A percentile compares a stretch with the other conserved stretches of the same genome.
Evolutionary conservation across 1,140 invertebrate species (phyloP).

Genomic region (Helicoverpa armigera): DNA sequence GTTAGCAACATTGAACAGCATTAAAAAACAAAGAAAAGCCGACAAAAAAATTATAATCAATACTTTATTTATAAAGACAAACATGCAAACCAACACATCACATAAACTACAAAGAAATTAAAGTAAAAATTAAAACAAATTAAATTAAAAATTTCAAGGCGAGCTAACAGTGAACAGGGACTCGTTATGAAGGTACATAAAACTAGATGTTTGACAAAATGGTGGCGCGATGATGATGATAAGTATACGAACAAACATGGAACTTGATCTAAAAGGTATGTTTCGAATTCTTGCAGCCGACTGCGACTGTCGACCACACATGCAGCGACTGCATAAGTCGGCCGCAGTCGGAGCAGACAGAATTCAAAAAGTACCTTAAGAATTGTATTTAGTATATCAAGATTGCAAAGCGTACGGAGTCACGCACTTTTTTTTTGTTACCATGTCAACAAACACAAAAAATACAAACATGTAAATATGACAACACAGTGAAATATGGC

Average conservation of each 20-base stretch:
- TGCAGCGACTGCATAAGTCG: too few species aligned
- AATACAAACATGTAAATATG: too few species aligned
- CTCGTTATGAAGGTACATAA: neutral
- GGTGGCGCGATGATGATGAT: neutral
- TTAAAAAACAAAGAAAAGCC: neutral
- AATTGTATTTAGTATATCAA: too few species aligned
- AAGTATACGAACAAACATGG: neutral
- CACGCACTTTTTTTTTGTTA: too few species aligned
- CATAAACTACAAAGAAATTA: constrained; percentile 27
- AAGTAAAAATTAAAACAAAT: constrained; percentile 48
- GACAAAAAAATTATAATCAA: constrained; percentile 12
- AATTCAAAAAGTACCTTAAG: too few species aligned
- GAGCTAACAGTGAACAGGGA: neutral
- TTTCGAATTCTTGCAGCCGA: too few species aligned
- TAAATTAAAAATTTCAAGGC: constrained; percentile 44
- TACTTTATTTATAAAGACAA: constrained; percentile 44
- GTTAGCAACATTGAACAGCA: neutral
- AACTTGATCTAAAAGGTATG: too few species aligned
- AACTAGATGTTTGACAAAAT: neutral
- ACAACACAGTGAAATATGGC: too few species aligned
- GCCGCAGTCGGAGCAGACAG: too few species aligned
- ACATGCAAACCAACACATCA: constrained; percentile 38
- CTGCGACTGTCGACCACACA: too few species aligned
- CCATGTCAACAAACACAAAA: too few species aligned
- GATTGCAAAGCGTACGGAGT: too few species aligned